phyloP scores from a whole-genome alignment of 2,113 vertebrate genomes.

The Nesoenas mayeri region DNA sequence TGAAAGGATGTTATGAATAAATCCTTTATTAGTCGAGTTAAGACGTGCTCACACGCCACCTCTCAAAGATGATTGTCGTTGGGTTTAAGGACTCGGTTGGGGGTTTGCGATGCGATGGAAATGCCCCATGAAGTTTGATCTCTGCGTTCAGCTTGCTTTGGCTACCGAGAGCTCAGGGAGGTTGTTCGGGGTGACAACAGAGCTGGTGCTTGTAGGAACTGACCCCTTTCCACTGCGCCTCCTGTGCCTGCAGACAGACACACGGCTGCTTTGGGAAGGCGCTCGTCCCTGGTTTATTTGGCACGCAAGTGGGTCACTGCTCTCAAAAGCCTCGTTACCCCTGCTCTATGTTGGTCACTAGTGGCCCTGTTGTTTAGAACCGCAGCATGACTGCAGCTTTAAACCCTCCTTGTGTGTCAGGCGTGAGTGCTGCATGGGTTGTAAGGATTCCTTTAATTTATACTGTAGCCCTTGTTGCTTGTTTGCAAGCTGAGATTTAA shows the following conservation, averaged over 20 bases:
- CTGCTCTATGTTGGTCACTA: rapidly evolving
- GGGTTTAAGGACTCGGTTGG: rapidly evolving
- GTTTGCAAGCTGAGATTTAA: neutral
- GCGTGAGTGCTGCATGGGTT: neutral
- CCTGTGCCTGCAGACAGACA: neutral
- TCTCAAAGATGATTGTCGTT: neutral
- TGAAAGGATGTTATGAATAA: neutral
- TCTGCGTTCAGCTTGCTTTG: neutral
- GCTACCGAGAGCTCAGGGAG: rapidly evolving
- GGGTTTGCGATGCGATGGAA: neutral
- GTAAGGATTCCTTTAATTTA: neutral
- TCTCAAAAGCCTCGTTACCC: neutral
- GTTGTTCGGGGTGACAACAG: neutral
- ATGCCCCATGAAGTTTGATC: neutral
- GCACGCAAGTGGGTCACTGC: neutral
- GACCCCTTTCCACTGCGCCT: neutral
- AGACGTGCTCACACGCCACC: rapidly evolving
- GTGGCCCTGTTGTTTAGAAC: neutral
- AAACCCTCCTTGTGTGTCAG: too few relatives aligned
- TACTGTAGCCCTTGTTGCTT: neutral
- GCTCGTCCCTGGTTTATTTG: neutral
- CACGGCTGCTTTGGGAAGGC: neutral
- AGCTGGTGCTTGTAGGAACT: neutral
- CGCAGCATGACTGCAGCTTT: neutral
- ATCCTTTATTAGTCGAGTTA: neutral